Evolutionary conservation across 2,797 vertebrate genomes (phyloP).

Genomic region (Gobionotothen gibberifrons): DNA sequence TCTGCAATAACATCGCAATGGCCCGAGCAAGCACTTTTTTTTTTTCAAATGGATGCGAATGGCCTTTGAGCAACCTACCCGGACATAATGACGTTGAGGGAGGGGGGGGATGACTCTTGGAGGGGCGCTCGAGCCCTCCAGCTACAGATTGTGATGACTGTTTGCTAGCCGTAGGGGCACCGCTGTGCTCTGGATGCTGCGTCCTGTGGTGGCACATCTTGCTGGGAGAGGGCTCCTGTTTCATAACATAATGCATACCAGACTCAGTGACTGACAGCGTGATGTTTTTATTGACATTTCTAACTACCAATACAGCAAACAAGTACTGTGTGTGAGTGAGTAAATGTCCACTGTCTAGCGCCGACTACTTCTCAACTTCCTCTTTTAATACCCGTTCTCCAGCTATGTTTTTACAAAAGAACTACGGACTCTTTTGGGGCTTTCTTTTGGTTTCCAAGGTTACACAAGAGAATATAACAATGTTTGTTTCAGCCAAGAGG

Average conservation of each 20-base stretch:
- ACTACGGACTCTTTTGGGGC: slow-evolving; percentile 25
- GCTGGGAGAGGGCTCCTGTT: slow-evolving; percentile 35
- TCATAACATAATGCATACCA: slow-evolving; percentile 47
- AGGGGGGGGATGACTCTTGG: slow-evolving; percentile 27
- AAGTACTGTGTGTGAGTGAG: slow-evolving; percentile 34
- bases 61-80: slow-evolving; percentile 63
- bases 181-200: slow-evolving; percentile 54
- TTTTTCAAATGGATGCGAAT: slow-evolving; percentile 46
- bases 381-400: slow-evolving; percentile 39
- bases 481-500: too few relatives aligned
- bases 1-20: slow-evolving; percentile 55
- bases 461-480: slow-evolving; percentile 29
- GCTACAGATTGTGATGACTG: slow-evolving; percentile 57
- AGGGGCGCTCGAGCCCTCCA: slow-evolving; percentile 34
- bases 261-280: slow-evolving; percentile 60
- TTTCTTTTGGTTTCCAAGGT: slow-evolving; percentile 49
- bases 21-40: slow-evolving; percentile 59
- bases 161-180: slow-evolving; percentile 53
- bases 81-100: slow-evolving; percentile 47
- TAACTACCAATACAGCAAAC: slow-evolving; percentile 33
- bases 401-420: slow-evolving; percentile 31
- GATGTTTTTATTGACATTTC: slow-evolving; percentile 66
- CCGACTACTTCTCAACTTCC: slow-evolving; percentile 48
- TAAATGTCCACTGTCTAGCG: slow-evolving; percentile 40
- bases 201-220: slow-evolving; percentile 48